phyloP scores from a whole-genome alignment of 2,888 invertebrate genomes.

The Zeuzera pyrina region DNA sequence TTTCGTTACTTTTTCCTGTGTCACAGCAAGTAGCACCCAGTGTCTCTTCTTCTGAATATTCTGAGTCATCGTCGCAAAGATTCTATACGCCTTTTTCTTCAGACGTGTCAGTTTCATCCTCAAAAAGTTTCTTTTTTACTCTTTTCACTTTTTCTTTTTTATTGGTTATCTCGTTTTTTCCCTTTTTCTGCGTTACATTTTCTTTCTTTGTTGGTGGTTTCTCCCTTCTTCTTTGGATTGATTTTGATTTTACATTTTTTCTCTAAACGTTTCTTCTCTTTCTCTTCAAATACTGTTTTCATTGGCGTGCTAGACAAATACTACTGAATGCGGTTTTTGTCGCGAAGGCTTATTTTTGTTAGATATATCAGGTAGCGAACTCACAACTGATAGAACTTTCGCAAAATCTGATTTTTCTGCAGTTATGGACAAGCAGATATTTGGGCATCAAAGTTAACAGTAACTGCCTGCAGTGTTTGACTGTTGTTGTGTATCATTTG shows the following conservation, averaged over 20 bases:
- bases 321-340: constrained; percentile 16
- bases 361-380: constrained; percentile 11
- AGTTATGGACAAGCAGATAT: too few relatives aligned
- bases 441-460: too few relatives aligned
- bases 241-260: constrained; percentile 3
- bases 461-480: too few relatives aligned
- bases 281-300: constrained; percentile 7
- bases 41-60: constrained; percentile 17
- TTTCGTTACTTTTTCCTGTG: constrained; percentile 16
- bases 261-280: constrained; percentile 13
- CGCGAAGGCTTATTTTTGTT: constrained; percentile 11
- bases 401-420: constrained; percentile 7
- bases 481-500: too few relatives aligned
- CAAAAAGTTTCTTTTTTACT: constrained; percentile 13
- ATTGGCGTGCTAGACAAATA: constrained; percentile 17
- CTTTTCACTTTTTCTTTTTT: constrained; percentile 10
- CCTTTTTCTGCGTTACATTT: constrained; percentile 7
- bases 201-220: constrained; percentile 10
- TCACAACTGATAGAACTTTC: constrained; percentile 7
- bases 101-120: constrained; percentile 10
- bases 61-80: constrained; percentile 18
- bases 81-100: constrained; percentile 4
- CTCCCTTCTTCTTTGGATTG: constrained; percentile 10
- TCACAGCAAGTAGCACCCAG: constrained; percentile 18
- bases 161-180: constrained; percentile 1